Percentiles rank a stretch among this genome's conserved stretches.
These are phyloP conservation scores for Dynastes grantii DNA, from an alignment of 2,888 invertebrate genomes.

Conservation along the genomic window DNA sequence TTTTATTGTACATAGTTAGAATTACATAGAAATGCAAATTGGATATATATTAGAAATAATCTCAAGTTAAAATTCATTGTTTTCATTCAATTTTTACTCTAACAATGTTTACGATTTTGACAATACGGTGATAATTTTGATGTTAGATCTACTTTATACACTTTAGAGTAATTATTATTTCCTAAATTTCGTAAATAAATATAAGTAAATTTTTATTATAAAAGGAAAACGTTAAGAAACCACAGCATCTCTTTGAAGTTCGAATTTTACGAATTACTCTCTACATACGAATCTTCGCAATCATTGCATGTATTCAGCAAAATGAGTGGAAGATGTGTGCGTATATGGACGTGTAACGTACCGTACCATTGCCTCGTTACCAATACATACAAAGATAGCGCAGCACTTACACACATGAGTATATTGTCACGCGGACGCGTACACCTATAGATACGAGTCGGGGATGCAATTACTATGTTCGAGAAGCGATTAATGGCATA, in stretches of 20 bases:
- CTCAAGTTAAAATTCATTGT: too few relatives aligned
- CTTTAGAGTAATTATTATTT: too few relatives aligned
- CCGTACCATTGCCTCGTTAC: conserved; percentile 46
- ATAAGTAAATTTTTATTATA: too few relatives aligned
- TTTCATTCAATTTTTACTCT: too few relatives aligned
- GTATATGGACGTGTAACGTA: conserved; percentile 49
- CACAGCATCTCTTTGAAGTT: not conserved
- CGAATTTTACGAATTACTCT: not conserved
- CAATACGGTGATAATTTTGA: too few relatives aligned
- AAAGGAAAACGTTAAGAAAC: not conserved
- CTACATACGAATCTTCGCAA: conserved; percentile 23
- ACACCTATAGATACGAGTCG: not conserved
- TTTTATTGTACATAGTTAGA: too few relatives aligned
- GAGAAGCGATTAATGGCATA: conserved; percentile 49
- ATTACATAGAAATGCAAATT: too few relatives aligned
- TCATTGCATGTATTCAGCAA: conserved; percentile 41
- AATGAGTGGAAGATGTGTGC: conserved; percentile 23
- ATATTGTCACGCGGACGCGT: conserved; percentile 27
- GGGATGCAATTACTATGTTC: conserved; percentile 49
- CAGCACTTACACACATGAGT: not conserved
- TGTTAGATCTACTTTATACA: too few relatives aligned
- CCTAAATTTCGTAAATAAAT: too few relatives aligned
- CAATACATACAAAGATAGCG: conserved; percentile 20
- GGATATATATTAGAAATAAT: too few relatives aligned
- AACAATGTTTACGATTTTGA: too few relatives aligned